Evolutionary conservation across 2,797 vertebrate genomes (phyloP).

Genomic region (Ctenosaura bakeri): DNA sequence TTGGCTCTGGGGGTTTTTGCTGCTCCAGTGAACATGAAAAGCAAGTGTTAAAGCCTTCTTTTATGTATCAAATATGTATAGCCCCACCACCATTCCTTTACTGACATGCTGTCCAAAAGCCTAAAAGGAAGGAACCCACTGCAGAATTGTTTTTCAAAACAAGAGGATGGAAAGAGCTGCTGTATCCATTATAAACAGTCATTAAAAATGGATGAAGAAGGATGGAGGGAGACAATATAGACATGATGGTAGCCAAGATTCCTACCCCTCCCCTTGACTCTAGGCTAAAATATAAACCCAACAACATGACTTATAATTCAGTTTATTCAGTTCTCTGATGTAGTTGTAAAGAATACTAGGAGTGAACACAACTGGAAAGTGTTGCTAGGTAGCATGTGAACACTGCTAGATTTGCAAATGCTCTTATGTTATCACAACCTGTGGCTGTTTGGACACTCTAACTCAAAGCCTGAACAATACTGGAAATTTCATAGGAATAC

Average conservation of each 20-base stretch:
- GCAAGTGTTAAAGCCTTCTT: constrained; percentile 17
- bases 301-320: background rate
- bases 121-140: background rate
- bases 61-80: constrained; percentile 35
- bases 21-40: constrained; percentile 30
- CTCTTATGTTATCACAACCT: background rate
- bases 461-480: background rate
- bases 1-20: background rate
- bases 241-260: background rate
- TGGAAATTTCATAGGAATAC: background rate
- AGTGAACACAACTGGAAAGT: background rate
- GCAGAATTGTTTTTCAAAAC: constrained; percentile 15
- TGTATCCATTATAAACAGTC: background rate
- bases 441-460: background rate
- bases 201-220: background rate
- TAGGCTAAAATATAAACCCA: background rate
- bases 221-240: background rate
- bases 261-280: background rate
- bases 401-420: background rate
- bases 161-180: background rate
- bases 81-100: background rate
- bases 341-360: background rate
- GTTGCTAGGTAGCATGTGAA: background rate
- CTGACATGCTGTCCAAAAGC: background rate
- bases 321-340: background rate